Evolutionary conservation across 2,888 invertebrate genomes (phyloP), one percentile per base, ranked within the genome.

Genomic region (Cryptocephalus primarius): DNA sequence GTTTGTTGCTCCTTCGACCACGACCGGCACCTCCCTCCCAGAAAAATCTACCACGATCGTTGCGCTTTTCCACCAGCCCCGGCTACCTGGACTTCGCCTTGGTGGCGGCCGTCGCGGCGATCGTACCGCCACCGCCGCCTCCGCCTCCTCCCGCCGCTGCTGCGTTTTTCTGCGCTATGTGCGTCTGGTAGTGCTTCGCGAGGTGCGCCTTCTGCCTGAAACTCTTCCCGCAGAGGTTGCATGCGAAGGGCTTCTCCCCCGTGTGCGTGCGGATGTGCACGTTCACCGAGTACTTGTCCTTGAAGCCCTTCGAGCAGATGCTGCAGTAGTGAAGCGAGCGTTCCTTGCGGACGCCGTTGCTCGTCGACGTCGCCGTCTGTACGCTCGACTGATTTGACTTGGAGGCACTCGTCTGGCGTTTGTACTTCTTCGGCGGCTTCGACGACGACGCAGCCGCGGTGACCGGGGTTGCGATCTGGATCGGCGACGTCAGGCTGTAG

Each of bases 241-340:
- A 97, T 33, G 88, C 81, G 70, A 97, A 97, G 0, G 97, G 96
- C 65, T 97, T 96, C 70, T 97, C 96, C 0, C 95, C 96, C 0
- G 96, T 96, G 67, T 97, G 97, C 31, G 96, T 96, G 59, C 96
- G 78, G 58, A 96, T 90, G 71, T 97, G 97, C 41, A 96, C 96
- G 68, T 96, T 96, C 46, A 97, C 92, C 51, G 95, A 89, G 77
- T 97, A 97, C 69, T 92, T 92, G 70, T 92, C 92, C 70, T 92
- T 92, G 72, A 92, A 92, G 4, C 91, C 91, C 67, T 90, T 91
- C 60, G 88, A 88, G 71, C 90, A 95, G 69, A 96, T 88, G 68
- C 88, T 83, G 76, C 97, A 83, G 71, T 93, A 86, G 71, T 99
- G 86, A 55, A 95, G 72, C 49, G 92, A 85, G 58, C 92, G 76